Evolutionary conservation across 2,888 invertebrate genomes (phyloP).

Genomic region (Dyspetes luteomarginatus): DNA sequence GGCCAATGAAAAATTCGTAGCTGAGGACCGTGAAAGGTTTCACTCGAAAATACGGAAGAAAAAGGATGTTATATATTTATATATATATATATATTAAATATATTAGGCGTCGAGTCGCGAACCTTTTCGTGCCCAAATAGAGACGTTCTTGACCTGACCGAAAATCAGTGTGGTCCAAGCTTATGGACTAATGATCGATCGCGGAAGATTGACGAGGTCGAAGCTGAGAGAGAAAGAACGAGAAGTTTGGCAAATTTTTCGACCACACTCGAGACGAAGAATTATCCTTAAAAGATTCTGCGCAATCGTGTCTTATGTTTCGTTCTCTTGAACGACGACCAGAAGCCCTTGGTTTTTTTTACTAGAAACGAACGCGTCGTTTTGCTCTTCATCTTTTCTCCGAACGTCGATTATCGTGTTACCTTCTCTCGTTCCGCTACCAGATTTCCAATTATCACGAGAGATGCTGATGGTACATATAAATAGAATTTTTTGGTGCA

Average conservation of each 20-base stretch:
- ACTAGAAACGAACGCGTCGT: constrained; percentile 56
- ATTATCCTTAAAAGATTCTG: constrained; percentile 42
- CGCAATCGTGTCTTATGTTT: constrained; percentile 36
- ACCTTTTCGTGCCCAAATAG: constrained; percentile 71
- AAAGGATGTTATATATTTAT: constrained; percentile 3
- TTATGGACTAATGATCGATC: constrained; percentile 61
- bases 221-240: constrained; percentile 1
- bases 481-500: constrained; percentile 4
- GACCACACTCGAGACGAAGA: constrained; percentile 55
- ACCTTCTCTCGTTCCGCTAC: constrained; percentile 77
- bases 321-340: constrained; percentile 30
- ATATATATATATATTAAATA: background rate
- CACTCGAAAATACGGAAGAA: background rate
- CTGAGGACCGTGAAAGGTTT: background rate
- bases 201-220: constrained; percentile 56
- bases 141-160: constrained; percentile 66
- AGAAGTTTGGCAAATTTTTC: constrained; percentile 56
- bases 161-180: constrained; percentile 60
- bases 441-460: constrained; percentile 69
- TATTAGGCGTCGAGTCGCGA: constrained; percentile 36
- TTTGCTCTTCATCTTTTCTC: constrained; percentile 66
- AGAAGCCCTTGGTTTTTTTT: constrained; percentile 45
- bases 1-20: constrained; percentile 8
- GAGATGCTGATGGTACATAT: background rate
- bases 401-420: constrained; percentile 74